Evolutionary conservation across 92 coral and sea anemone species (phyloP).

Genomic region (Nematostella vectensis): DNA sequence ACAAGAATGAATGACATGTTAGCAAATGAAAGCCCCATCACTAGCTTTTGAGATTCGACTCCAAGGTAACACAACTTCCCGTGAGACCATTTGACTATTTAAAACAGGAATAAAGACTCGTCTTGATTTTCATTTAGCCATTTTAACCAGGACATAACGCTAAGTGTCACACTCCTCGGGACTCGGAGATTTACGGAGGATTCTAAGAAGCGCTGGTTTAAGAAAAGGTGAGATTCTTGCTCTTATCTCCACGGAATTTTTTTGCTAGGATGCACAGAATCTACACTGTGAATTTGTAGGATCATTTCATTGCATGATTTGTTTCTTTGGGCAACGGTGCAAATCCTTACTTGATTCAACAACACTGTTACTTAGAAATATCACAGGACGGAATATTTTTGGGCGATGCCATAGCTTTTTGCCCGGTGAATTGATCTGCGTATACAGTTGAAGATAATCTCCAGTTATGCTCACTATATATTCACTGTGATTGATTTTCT

Average conservation of each 20-base stretch:
- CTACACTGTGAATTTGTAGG: background rate
- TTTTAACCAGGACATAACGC: background rate
- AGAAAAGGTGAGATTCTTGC: no score
- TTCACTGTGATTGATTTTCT: no score
- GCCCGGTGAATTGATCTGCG: constrained; percentile 53
- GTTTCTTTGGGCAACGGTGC: constrained; percentile 68
- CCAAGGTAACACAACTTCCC: constrained; percentile 37
- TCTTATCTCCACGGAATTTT: no score
- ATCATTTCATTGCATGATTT: constrained; percentile 27
- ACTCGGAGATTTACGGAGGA: background rate
- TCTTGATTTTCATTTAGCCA: constrained; percentile 10
- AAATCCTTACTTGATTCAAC: constrained; percentile 28
- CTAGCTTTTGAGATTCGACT: constrained; percentile 26
- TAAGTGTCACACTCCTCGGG: no score
- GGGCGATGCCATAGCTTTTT: constrained; percentile 77
- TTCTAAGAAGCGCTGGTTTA: no score
- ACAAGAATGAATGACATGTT: constrained; percentile 24
- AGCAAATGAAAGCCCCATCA: constrained; percentile 33
- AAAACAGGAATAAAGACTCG: constrained; percentile 29
- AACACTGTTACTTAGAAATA: constrained; percentile 80
- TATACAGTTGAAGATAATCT: no score
- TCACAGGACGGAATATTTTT: constrained; percentile 50
- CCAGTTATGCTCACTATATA: no score
- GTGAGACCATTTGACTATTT: constrained; percentile 36
- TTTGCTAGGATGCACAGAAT: no score